These are phyloP conservation scores for Echinarachnius parma DNA, from an alignment of 53 echinoderm and acorn worm genomes.

Conservation along the genomic window DNA sequence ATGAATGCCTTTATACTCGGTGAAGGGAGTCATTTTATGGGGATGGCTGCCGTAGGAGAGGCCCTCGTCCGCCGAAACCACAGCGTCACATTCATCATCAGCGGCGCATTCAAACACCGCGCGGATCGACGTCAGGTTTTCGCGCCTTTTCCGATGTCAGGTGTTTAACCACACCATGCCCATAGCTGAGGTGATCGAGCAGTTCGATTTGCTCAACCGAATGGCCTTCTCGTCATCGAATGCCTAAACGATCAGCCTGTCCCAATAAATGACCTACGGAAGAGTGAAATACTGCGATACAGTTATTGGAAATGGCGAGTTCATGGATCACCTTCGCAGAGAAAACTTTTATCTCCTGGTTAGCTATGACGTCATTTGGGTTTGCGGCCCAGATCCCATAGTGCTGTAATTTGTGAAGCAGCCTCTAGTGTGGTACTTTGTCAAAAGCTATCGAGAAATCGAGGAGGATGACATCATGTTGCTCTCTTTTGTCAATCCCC, in stretches of 20 bases:
- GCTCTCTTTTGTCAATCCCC: too few species aligned
- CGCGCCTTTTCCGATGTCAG: conserved; percentile 26
- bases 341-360: conserved; percentile 9
- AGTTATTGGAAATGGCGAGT: conserved; percentile 12
- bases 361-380: conserved; percentile 8
- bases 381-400: conserved; percentile 6
- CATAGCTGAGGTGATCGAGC: not conserved
- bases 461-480: too few species aligned
- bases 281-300: conserved; percentile 20
- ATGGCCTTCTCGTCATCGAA: conserved; percentile 2
- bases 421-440: too few species aligned
- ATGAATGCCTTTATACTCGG: conserved; percentile 43
- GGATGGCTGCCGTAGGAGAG: conserved; percentile 23
- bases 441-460: too few species aligned
- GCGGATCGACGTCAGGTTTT: conserved; percentile 14
- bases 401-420: too few species aligned
- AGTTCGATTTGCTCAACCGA: conserved; percentile 13
- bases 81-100: conserved; percentile 44
- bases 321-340: conserved; percentile 19
- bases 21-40: conserved; percentile 41
- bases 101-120: conserved; percentile 12
- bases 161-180: conserved; percentile 21
- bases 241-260: not conserved
- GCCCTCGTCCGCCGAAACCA: conserved; percentile 20
- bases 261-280: conserved; percentile 7